These are phyloP conservation scores for Teleogryllus oceanicus DNA, from an alignment of 2,888 invertebrate species.

Conservation along the genomic window DNA sequence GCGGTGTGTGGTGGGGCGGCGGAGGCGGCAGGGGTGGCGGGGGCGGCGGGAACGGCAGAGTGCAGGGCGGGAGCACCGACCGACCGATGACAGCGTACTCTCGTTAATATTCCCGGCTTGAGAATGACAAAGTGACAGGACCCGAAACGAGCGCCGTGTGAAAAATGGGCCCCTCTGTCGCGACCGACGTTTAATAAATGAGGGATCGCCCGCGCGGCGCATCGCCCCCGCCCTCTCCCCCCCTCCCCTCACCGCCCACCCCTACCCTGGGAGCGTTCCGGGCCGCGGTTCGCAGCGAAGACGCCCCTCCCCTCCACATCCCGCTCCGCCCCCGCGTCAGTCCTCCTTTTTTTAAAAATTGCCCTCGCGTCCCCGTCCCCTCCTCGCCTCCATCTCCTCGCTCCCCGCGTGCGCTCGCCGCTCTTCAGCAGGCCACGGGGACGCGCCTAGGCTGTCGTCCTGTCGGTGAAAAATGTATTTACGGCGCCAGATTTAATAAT, in stretches of 20 bases:
- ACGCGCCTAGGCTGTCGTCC: neutral
- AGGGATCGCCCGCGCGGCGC: neutral
- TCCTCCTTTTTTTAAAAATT: neutral
- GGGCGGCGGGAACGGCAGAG: neutral
- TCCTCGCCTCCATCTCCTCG: neutral
- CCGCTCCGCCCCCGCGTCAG: neutral
- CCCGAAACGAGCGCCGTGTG: neutral
- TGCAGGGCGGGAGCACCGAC: neutral
- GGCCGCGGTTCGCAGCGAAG: neutral
- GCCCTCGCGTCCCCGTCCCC: neutral
- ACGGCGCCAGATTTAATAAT: neutral
- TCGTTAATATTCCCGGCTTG: constrained; percentile 9
- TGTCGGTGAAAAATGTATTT: neutral
- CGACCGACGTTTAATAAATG: constrained; percentile 18
- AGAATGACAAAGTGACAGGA: constrained; percentile 9
- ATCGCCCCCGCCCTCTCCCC: neutral
- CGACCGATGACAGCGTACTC: constrained; percentile 8
- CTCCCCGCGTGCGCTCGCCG: too few species aligned
- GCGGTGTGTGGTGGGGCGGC: too few species aligned
- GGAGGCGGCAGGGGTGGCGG: neutral
- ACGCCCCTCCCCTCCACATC: neutral
- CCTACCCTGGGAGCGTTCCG: neutral
- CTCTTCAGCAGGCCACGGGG: too few species aligned
- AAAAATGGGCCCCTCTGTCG: constrained; percentile 8
- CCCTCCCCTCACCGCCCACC: neutral